Conservation (phyloP, 2,888 invertebrate genomes). For the Thecocarcelia acutangulata region DNA sequence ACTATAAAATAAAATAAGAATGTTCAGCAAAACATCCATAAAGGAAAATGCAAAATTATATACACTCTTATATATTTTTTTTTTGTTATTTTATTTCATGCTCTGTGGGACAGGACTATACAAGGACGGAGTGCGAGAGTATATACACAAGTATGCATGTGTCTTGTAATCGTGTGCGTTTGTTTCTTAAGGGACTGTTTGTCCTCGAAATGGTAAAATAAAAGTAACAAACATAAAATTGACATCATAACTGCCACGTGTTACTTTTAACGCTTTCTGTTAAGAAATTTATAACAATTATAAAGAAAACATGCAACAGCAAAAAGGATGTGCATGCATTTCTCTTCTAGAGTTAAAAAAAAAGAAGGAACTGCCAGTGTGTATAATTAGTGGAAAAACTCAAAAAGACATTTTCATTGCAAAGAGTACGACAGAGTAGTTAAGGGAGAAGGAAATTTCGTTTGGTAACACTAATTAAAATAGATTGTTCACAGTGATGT, state of each 20-base stretch:
- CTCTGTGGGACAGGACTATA: conserved; percentile 58
- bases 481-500: not conserved
- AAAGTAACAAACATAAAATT: conserved; percentile 46
- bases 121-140: conserved; percentile 27
- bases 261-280: conserved; percentile 45
- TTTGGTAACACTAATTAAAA: conserved; percentile 24
- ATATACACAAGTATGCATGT: not conserved
- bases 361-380: conserved; percentile 8
- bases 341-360: conserved; percentile 1
- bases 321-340: conserved; percentile 15
- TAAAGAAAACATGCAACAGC: conserved; percentile 5
- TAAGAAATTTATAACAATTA: conserved; percentile 32
- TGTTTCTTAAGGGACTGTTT: conserved; percentile 31
- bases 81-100: conserved; percentile 20
- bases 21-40: conserved; percentile 7
- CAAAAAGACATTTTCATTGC: conserved; percentile 33
- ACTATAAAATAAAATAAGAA: not conserved
- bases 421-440: not conserved
- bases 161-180: not conserved
- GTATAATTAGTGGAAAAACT: conserved; percentile 60
- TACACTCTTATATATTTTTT: not conserved
- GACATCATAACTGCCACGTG: conserved; percentile 61
- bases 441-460: conserved; percentile 24
- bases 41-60: conserved; percentile 26
- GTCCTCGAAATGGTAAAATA: conserved; percentile 40